Evolutionary conservation across 2,113 vertebrate species (phyloP), one percentile per base, ranked within the genome.

Genomic region (Rafetus swinhoei): DNA sequence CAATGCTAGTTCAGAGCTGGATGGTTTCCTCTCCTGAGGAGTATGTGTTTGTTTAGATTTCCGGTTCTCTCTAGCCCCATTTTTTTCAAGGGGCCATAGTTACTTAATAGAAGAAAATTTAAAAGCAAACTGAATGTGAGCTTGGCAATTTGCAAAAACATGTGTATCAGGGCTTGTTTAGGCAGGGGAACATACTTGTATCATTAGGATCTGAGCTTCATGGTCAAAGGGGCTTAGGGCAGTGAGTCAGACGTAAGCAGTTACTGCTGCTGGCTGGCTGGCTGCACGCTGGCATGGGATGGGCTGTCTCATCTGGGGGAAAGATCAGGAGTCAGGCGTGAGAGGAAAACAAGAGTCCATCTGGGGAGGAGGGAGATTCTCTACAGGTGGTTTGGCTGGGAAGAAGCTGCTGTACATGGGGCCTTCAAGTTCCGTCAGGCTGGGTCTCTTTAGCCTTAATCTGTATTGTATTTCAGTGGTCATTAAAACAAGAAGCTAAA

Each of bases 311-410:
- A 27, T 25, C 0, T 1, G 57, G 25, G 62, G 7, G 56, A 55
- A 57, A 54, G n/a, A 77, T 3, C 18, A 1, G 62, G 18, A 35
- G 39, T 79, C 0, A 0, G 45, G 3, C 25, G 7, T 1, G 32
- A 57, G 57, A 60, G n/a, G 39, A 89, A 53, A 27, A 29, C 35
- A 59, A 57, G 72, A 53, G 79, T 35, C 45, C 10, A 7, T 22
- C 6, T 79, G 35, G 54, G 39, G 79, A 54, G 24, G 74, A 93
- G n/a, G 27, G 13, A 8, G 24, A 22, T 25, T 77, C 1, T 27
- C 60, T 11, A 4, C 2, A 72, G 85, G 80, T 62, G 14, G 3
- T 52, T 79, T 77, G 24, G 60, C 60, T 85, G 77, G 18, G 80
- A 45, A 32, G 59, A 21, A 87, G 74, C 65, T 84, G 62, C 14